These are phyloP conservation scores for Cryptocephalus primarius DNA, from an alignment of 2,888 invertebrate species.

Conservation along the genomic window DNA sequence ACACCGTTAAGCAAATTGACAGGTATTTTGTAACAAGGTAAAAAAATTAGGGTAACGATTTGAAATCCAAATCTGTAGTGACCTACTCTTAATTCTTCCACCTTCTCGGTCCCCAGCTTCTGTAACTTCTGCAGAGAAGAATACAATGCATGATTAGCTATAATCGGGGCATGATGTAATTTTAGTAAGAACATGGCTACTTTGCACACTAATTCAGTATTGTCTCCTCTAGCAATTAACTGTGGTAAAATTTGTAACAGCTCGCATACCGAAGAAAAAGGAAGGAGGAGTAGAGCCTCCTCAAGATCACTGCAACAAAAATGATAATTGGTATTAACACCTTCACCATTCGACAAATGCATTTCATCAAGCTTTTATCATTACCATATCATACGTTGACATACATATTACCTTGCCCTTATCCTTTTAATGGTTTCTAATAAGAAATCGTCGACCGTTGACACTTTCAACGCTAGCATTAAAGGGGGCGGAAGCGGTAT, in stretches of 20 bases:
- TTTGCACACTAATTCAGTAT: constrained; percentile 67
- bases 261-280: constrained; percentile 71
- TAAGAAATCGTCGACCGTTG: constrained; percentile 68
- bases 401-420: constrained; percentile 56
- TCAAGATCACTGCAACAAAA: constrained; percentile 69
- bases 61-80: neutral
- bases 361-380: too few species aligned
- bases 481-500: constrained; percentile 60
- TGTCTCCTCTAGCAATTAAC: constrained; percentile 56
- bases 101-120: constrained; percentile 42
- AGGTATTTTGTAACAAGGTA: too few species aligned
- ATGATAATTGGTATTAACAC: neutral
- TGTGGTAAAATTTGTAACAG: constrained; percentile 61
- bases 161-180: constrained; percentile 70
- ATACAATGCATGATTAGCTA: constrained; percentile 57
- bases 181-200: constrained; percentile 65
- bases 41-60: too few species aligned
- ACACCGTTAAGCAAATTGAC: constrained; percentile 9
- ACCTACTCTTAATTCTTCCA: constrained; percentile 52
- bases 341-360: neutral
- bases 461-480: constrained; percentile 69
- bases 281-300: constrained; percentile 75
- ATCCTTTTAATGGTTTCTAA: constrained; percentile 68
- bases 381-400: neutral
- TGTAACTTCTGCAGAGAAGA: constrained; percentile 54